Conservation (phyloP, 1,140 invertebrate genomes). For the Drosophila varians region DNA sequence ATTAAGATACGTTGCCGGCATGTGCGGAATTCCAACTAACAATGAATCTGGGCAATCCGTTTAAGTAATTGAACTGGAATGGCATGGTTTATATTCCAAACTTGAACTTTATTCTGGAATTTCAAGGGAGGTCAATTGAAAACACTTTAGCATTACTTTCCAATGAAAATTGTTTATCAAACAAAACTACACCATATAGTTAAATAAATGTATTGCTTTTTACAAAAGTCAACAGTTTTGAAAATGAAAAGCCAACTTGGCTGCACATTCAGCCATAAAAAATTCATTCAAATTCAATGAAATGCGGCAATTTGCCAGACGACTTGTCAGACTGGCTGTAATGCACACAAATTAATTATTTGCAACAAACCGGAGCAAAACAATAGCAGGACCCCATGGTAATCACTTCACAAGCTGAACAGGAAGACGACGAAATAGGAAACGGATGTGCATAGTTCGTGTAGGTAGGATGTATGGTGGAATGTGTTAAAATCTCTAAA, state of each 20-base stretch:
- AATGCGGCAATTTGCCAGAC: conserved; percentile 36
- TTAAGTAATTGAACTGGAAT: conserved; percentile 33
- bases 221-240: conserved; percentile 12
- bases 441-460: conserved; percentile 39
- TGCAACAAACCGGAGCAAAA: conserved; percentile 23
- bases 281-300: conserved; percentile 62
- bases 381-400: conserved; percentile 14
- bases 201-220: neutral
- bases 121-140: neutral
- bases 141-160: too few species aligned
- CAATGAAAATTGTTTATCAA: too few species aligned
- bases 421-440: conserved; percentile 36
- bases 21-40: neutral
- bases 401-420: conserved; percentile 11
- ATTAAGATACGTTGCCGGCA: conserved; percentile 22
- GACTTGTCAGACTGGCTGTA: conserved; percentile 29
- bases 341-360: conserved; percentile 74
- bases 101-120: too few species aligned
- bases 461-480: neutral
- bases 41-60: conserved; percentile 15
- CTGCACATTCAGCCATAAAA: conserved; percentile 42
- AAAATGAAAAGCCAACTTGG: conserved; percentile 1
- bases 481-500: conserved; percentile 78
- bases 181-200: too few species aligned
- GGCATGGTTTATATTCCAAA: neutral